Conservation (phyloP, 2,113 vertebrate genomes). For the Gobio gobio region DNA sequence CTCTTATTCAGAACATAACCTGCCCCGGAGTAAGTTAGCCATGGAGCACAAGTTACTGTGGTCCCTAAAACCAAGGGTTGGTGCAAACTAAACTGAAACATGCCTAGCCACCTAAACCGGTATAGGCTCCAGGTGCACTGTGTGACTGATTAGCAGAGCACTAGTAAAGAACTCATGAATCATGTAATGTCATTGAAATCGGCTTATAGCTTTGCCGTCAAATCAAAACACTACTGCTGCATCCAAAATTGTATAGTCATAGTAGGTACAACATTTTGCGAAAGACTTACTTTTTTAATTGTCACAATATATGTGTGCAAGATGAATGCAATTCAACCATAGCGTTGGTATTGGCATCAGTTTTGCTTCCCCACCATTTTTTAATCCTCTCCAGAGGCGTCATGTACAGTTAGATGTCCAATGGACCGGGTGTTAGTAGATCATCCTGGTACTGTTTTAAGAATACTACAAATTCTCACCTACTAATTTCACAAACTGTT, state of each 20-base stretch:
- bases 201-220: neutral
- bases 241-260: neutral
- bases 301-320: neutral
- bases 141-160: neutral
- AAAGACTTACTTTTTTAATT: neutral
- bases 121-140: neutral
- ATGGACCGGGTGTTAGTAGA: neutral
- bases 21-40: too few relatives aligned
- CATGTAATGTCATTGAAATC: neutral
- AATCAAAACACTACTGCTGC: neutral
- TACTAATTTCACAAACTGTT: neutral
- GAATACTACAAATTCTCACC: neutral
- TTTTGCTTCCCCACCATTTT: neutral
- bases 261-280: neutral
- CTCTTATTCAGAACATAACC: too few relatives aligned
- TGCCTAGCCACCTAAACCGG: too few relatives aligned
- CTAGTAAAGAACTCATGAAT: neutral
- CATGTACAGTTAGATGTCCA: neutral
- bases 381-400: neutral
- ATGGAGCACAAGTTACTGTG: too few relatives aligned
- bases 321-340: neutral
- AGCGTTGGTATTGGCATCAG: neutral
- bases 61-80: too few relatives aligned
- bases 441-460: neutral
- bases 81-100: too few relatives aligned